Conservation (phyloP, 53 echinoderm and acorn worm genomes). For the Arbacia lixula region DNA sequence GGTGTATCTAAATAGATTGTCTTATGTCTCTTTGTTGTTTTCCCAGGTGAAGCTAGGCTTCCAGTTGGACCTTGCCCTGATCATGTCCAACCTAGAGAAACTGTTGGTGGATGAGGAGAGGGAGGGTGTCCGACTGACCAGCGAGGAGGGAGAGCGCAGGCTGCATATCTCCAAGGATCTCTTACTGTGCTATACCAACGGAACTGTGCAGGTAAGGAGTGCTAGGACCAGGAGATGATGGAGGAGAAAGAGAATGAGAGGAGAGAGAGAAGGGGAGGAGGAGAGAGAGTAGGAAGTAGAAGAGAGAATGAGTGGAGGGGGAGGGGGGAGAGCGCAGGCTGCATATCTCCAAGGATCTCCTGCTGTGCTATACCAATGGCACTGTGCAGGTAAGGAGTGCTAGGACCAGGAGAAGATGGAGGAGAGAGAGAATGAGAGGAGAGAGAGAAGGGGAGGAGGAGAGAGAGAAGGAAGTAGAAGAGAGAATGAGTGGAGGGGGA, state of each 20-base stretch:
- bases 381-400: conserved; percentile 87
- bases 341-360: conserved; percentile 74
- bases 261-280: too few relatives aligned
- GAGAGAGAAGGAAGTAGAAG: too few relatives aligned
- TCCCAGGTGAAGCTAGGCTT: conserved; percentile 76
- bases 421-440: too few relatives aligned
- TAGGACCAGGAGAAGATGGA: too few relatives aligned
- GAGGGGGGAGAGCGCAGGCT: conserved; percentile 79
- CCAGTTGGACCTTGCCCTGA: conserved; percentile 67
- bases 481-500: too few relatives aligned
- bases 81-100: conserved; percentile 51
- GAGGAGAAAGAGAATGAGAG: too few relatives aligned
- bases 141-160: conserved; percentile 73
- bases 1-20: background rate
- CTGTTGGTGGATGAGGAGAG: conserved; percentile 34
- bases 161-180: conserved; percentile 79
- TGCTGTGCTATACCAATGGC: conserved; percentile 84
- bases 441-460: too few relatives aligned
- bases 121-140: conserved; percentile 49
- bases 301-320: too few relatives aligned
- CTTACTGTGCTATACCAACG: conserved; percentile 84
- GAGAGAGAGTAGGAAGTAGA: too few relatives aligned
- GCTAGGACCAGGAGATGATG: too few relatives aligned
- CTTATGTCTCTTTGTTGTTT: background rate
- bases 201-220: conserved; percentile 83